Percentiles rank a stretch among this genome's conserved stretches.
phyloP scores from a whole-genome alignment of 2,113 vertebrate species.

The human region DNA sequence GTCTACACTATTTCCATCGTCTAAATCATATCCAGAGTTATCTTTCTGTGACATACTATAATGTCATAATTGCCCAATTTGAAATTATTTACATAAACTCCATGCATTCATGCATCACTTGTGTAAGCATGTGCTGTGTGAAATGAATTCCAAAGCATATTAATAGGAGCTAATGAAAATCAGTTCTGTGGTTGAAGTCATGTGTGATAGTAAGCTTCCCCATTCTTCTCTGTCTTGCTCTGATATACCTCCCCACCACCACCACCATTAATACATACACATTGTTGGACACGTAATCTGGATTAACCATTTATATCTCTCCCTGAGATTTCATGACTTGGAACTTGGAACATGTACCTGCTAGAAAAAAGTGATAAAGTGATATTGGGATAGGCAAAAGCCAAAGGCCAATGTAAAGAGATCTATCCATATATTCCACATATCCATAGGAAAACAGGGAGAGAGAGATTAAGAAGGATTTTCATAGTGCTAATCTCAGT shows the following conservation, averaged over 20 bases:
- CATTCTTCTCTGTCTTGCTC: not conserved
- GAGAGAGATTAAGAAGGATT: not conserved
- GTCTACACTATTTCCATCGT: not conserved
- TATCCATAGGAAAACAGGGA: no score
- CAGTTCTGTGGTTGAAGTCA: not conserved
- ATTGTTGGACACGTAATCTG: not conserved
- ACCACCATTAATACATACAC: not conserved
- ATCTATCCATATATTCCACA: not conserved
- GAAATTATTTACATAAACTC: not conserved
- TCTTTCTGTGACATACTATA: not conserved
- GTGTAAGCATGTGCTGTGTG: not conserved
- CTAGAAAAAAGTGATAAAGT: not conserved
- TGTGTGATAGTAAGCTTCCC: not conserved
- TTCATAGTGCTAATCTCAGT: not conserved
- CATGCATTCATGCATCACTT: not conserved
- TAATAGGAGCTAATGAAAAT: not conserved
- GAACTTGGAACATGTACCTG: not conserved
- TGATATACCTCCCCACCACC: not conserved
- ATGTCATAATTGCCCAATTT: not conserved
- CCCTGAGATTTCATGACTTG: not conserved
- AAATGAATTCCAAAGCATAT: not conserved
- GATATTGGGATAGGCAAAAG: not conserved
- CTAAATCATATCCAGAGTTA: not conserved
- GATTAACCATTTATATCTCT: not conserved
- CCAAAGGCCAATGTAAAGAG: not conserved